phyloP scores from a whole-genome alignment of 2,888 invertebrate genomes.

The Adela reaumurella region DNA sequence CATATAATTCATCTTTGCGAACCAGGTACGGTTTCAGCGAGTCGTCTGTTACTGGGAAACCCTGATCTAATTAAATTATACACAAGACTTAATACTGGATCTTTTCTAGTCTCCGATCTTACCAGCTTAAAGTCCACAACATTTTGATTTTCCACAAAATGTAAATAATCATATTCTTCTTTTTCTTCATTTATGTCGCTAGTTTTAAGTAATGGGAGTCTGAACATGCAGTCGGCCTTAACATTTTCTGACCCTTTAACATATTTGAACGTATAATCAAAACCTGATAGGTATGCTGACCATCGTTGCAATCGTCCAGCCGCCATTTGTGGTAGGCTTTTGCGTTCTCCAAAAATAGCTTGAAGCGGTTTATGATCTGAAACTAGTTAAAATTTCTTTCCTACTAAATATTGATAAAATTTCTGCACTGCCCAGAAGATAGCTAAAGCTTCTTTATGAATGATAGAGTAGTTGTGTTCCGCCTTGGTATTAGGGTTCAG shows the following conservation, averaged over 20 bases:
- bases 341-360: slow-evolving; percentile 18
- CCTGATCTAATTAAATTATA: slow-evolving; percentile 5
- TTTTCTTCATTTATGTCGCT: background rate
- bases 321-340: slow-evolving; percentile 20
- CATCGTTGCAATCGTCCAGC: slow-evolving; percentile 20
- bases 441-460: slow-evolving; percentile 21
- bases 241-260: slow-evolving; percentile 5
- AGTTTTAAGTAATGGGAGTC: slow-evolving; percentile 4
- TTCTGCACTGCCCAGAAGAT: slow-evolving; percentile 21
- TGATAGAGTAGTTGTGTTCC: slow-evolving; percentile 21
- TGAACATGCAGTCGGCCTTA: slow-evolving; percentile 8
- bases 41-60: slow-evolving; percentile 2
- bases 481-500: no score
- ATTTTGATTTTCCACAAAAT: slow-evolving; percentile 8
- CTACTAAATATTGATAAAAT: slow-evolving; percentile 23
- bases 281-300: slow-evolving; percentile 11
- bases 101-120: slow-evolving; percentile 8
- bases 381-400: slow-evolving; percentile 17
- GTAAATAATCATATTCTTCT: slow-evolving; percentile 7
- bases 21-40: slow-evolving; percentile 5
- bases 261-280: slow-evolving; percentile 6
- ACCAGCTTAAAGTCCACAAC: slow-evolving; percentile 6
- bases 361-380: slow-evolving; percentile 22
- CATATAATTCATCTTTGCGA: slow-evolving; percentile 7
- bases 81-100: slow-evolving; percentile 6